These are phyloP conservation scores for Daktulosphaira vitifoliae DNA, from an alignment of 1,140 invertebrate species.

Conservation along the genomic window DNA sequence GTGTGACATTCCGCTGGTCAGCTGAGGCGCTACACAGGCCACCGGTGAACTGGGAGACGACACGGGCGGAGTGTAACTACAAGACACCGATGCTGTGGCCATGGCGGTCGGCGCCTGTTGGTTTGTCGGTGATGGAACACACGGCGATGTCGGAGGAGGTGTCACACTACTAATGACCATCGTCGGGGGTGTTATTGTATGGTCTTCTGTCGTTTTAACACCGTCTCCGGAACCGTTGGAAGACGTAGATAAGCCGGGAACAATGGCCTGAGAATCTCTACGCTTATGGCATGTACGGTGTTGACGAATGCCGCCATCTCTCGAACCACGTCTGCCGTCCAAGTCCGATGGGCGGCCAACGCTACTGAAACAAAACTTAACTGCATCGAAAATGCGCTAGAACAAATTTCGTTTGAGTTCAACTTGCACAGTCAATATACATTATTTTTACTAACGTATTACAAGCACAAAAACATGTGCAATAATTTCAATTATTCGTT, in stretches of 20 bases:
- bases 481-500: no score
- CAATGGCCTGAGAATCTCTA: not conserved
- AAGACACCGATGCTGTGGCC: conserved; percentile 40
- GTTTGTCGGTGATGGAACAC: conserved; percentile 50
- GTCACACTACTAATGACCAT: conserved; percentile 73
- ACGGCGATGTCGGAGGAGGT: conserved; percentile 64
- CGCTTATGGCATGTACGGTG: conserved; percentile 30
- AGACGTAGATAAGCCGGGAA: conserved; percentile 21
- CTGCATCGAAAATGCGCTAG: no score
- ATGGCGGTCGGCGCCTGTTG: conserved; percentile 47
- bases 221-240: conserved; percentile 30
- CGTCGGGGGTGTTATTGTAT: conserved; percentile 60
- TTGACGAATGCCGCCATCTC: conserved; percentile 41
- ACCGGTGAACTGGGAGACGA: conserved; percentile 42
- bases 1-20: conserved; percentile 43
- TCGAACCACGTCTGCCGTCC: conserved; percentile 55
- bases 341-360: conserved; percentile 12
- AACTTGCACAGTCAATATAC: no score
- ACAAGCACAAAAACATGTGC: no score
- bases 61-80: conserved; percentile 27
- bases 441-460: no score
- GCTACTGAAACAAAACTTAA: not conserved
- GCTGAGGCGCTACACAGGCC: conserved; percentile 45
- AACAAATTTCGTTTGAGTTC: no score
- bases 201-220: conserved; percentile 41